A percentile compares a stretch with the other conserved stretches of the same genome.
phyloP scores from a whole-genome alignment of 1,140 invertebrate species.

The Grapholita molesta region DNA sequence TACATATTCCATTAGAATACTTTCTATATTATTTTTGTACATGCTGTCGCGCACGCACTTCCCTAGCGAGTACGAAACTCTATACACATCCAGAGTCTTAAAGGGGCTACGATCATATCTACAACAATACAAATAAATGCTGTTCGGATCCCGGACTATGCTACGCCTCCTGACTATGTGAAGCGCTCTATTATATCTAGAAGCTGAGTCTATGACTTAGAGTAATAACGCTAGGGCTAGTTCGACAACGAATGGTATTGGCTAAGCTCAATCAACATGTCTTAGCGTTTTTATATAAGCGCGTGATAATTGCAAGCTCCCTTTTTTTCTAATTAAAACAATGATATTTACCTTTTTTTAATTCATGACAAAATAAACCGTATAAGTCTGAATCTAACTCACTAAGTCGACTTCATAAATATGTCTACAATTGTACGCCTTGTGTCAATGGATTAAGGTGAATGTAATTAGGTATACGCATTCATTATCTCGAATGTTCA shows the following conservation, averaged over 20 bases:
- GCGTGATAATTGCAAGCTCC: too few relatives aligned
- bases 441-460: too few relatives aligned
- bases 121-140: conserved; percentile 66
- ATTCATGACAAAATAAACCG: too few relatives aligned
- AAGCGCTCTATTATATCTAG: conserved; percentile 37
- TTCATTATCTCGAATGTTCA: too few relatives aligned
- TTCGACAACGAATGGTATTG: not conserved
- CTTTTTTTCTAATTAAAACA: too few relatives aligned
- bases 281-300: too few relatives aligned
- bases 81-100: conserved; percentile 54
- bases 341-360: too few relatives aligned
- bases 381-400: too few relatives aligned
- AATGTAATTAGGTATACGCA: too few relatives aligned
- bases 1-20: conserved; percentile 79
- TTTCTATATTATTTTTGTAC: conserved; percentile 74
- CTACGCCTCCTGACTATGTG: conserved; percentile 15
- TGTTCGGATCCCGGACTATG: conserved; percentile 41
- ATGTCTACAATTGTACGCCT: too few relatives aligned
- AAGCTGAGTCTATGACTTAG: conserved; percentile 41
- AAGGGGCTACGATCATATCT: conserved; percentile 59
- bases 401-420: too few relatives aligned
- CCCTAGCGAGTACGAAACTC: conserved; percentile 48
- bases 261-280: too few relatives aligned
- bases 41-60: conserved; percentile 55
- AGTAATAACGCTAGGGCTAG: not conserved